Evolutionary conservation across 2,888 invertebrate species (phyloP), one percentile per base, ranked within the genome.

Genomic region (Napeogenes inachia): DNA sequence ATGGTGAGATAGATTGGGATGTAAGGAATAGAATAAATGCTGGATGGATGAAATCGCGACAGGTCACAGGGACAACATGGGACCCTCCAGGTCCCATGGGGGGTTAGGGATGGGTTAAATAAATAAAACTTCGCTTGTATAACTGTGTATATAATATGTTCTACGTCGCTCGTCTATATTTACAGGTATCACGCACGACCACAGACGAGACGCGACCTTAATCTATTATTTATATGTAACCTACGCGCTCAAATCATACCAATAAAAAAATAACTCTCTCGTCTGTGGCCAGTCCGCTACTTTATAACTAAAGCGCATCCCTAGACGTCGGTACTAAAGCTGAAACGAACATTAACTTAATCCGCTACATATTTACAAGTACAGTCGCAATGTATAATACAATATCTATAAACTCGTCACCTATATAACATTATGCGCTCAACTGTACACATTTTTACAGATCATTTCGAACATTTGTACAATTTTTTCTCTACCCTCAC

Each of bases 141-240:
- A 73, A 73, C 73, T 71, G 71, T 72, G 72, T 73, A 72, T 73
- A 73, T 73, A 73, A 72, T 73, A 70, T 71, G 65, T 68, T 68
- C 69, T 71, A 70, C 71, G 64, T 58, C 64, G 69, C 69, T 57
- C 60, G 56, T 62, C 66, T 67, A 67, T 70, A 70, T 70, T 67
- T 70, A 70, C 70, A 70, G 58, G 56, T 60, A 67, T 30, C 10
- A n/a, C 50, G 50, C 10, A 21, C 21, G 50, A 30, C 50, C 50
- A 30, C 50, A 30, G 50, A 50, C 50, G 30, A 30, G 30, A 50
- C 30, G 30, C 50, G 50, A 30, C 50, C 50, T 50, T 50, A 50
- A 10, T 30, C 50, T 50, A 50, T 50, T 50, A 50, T 50, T 50
- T 50, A 50, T 50, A 50, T 4, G 30, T 30, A 21, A 30, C 50